Evolutionary conservation across 1,140 invertebrate species (phyloP), one percentile per base, ranked within the genome.

Genomic region (Eufriesea mexicana): DNA sequence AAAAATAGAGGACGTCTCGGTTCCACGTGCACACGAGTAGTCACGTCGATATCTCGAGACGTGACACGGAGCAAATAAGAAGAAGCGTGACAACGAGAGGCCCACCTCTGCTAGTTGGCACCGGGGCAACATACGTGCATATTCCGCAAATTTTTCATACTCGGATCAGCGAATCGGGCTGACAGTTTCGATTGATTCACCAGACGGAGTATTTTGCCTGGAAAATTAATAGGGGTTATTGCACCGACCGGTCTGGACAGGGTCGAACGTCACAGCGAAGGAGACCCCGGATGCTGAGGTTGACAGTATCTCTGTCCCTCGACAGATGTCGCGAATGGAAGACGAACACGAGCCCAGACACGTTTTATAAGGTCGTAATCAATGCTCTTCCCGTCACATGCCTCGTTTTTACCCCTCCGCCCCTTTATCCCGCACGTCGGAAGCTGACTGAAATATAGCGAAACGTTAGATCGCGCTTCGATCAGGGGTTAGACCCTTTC

Each of bases 221-320:
- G 10, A n/a, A 62, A 51, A 54, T 76, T 64, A 66, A 66, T 66
- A 42, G 49, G 45, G 66, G 18, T 76, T 76, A 76, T 76, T 51
- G 47, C 45, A 16, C 45, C 16, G 25, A 45, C 25, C 14, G 14
- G 6, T 10, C 28, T 51, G 14, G 14, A 10, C 28, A 16, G 66
- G 14, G 25, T 20, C 7, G 42, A 49, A 45, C 10, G 14, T 35
- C 12, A 6, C 16, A 20, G 20, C 35, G 62, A 42, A 25, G 20
- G 45, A 35, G 18, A 12, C 8, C 23, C 2, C 10, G 9, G 5
- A 14, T n/a, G 55, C 23, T 35, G 71, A 59, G 12, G 54, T 12
- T 47, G 55, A 73, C 55, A 73, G 55, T 74, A 20, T 61, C 45
- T 61, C 45, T 61, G 8, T 25, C 45, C 10, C 70, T 35, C 35